Percentiles rank a stretch among this genome's conserved stretches.
Evolutionary conservation across 2,113 vertebrate genomes (phyloP).

Genomic region (Geococcyx californianus): DNA sequence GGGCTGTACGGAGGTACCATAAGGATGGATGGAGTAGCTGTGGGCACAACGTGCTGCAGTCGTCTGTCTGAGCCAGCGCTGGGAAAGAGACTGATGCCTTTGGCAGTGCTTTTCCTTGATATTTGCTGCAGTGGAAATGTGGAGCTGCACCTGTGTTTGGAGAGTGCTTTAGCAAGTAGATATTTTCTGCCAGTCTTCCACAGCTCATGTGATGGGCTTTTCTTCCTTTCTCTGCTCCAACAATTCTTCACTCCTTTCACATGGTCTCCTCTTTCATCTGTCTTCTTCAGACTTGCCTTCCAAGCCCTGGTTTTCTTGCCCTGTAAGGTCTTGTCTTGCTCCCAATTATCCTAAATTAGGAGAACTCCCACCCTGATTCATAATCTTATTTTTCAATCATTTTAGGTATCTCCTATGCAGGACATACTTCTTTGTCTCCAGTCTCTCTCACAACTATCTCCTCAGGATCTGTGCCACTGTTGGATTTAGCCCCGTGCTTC

Average conservation of each 20-base stretch:
- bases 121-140: neutral
- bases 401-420: neutral
- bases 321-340: neutral
- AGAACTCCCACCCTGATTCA: neutral
- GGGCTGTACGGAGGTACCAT: neutral
- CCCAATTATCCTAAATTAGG: neutral
- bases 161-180: neutral
- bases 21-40: neutral
- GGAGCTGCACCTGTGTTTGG: neutral
- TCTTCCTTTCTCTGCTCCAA: neutral
- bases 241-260: neutral
- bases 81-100: neutral
- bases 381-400: neutral
- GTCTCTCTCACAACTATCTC: neutral
- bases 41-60: neutral
- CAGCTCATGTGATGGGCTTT: neutral
- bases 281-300: neutral
- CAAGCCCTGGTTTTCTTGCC: neutral
- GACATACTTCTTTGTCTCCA: rapidly evolving
- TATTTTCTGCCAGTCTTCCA: neutral
- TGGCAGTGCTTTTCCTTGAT: neutral
- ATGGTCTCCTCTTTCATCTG: neutral
- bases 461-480: neutral
- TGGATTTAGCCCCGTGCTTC: neutral
- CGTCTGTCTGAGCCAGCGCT: rapidly evolving